phyloP scores from a whole-genome alignment of 2,113 vertebrate species.

The Atractosteus spatula region DNA sequence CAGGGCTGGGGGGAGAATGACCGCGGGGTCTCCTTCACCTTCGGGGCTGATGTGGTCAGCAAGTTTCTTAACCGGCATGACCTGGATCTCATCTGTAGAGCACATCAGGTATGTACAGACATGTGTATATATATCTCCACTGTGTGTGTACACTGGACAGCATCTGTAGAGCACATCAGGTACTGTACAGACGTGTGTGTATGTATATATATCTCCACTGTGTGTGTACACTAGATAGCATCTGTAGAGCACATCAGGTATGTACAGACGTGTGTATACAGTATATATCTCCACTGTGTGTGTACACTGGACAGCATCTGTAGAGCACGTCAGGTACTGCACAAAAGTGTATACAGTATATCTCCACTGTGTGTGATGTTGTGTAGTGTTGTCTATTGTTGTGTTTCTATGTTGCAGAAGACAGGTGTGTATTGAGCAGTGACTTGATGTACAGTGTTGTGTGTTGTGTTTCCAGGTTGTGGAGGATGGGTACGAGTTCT shows the following conservation, averaged over 20 bases:
- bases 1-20: conserved; percentile 99
- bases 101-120: conserved; percentile 81
- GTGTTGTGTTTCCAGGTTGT: conserved; percentile 72
- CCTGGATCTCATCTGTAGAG: conserved; percentile 97
- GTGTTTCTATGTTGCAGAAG: conserved; percentile 82
- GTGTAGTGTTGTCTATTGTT: neutral
- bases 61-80: conserved; percentile 98
- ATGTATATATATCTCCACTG: no score
- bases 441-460: neutral
- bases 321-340: neutral
- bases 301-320: neutral
- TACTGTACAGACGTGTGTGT: neutral
- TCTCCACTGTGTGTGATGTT: no score
- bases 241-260: no score
- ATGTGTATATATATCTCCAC: no score
- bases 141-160: neutral
- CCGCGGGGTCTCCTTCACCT: conserved; percentile 96
- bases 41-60: conserved; percentile 97
- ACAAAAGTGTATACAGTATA: neutral
- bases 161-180: neutral
- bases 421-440: conserved; percentile 69
- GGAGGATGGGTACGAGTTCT: conserved; percentile 94
- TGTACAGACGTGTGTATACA: no score
- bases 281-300: no score
- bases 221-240: no score